Percentiles rank a stretch among this genome's conserved stretches.
Evolutionary conservation across 2,113 vertebrate species (phyloP).

Genomic region (Rhynchomys soricoides): DNA sequence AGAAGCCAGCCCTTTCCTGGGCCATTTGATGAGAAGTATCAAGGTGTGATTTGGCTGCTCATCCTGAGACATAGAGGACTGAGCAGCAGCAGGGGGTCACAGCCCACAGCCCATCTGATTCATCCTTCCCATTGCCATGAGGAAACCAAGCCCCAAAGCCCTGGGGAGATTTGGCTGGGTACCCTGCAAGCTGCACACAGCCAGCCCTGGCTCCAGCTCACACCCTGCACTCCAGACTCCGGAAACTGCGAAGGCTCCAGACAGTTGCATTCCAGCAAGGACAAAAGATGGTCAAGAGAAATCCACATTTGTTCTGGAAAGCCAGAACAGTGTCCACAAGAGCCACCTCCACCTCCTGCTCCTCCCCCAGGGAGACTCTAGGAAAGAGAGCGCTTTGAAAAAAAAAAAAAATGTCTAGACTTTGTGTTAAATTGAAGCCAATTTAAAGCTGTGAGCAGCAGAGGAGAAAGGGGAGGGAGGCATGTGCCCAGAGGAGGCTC

Average conservation of each 20-base stretch:
- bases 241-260: background rate
- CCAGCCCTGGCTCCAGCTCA: background rate
- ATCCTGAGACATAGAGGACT: background rate
- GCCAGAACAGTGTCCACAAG: background rate
- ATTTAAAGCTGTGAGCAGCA: slow-evolving; percentile 77
- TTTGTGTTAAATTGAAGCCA: slow-evolving; percentile 78
- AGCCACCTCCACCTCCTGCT: slow-evolving; percentile 33
- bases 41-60: background rate
- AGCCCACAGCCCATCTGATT: background rate
- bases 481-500: background rate
- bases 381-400: slow-evolving; percentile 37
- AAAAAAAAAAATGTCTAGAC: slow-evolving; percentile 6
- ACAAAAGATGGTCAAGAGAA: slow-evolving; percentile 1
- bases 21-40: background rate
- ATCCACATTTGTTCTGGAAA: background rate
- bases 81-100: background rate
- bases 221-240: background rate
- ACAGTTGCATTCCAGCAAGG: background rate
- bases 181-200: background rate
- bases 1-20: background rate
- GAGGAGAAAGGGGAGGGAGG: slow-evolving; percentile 71
- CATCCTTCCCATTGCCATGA: background rate
- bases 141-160: background rate
- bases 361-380: slow-evolving; percentile 67
- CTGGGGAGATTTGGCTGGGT: background rate